phyloP scores from a whole-genome alignment of 2,797 vertebrate species.

The Otolemur crassicaudatus region DNA sequence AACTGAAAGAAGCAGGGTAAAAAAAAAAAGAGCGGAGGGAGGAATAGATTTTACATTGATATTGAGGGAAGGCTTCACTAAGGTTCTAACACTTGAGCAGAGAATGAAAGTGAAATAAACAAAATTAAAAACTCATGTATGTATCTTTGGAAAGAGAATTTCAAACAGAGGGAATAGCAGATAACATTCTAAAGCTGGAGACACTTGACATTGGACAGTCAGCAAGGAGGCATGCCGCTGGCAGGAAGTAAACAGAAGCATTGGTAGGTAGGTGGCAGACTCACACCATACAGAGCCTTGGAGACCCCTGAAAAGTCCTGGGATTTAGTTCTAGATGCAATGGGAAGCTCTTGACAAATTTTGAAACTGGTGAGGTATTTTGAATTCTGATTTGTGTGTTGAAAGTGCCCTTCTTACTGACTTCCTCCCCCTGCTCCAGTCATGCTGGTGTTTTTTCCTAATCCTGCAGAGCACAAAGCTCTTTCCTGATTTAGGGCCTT shows the following conservation, averaged over 20 bases:
- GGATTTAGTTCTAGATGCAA: neutral
- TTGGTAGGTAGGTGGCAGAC: neutral
- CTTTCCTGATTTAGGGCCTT: neutral
- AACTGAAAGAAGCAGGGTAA: neutral
- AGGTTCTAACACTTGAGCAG: neutral
- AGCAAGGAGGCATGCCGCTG: neutral
- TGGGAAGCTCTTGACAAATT: neutral
- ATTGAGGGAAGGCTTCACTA: neutral
- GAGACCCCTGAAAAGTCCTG: neutral
- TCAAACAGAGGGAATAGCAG: neutral
- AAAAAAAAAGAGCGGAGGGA: neutral
- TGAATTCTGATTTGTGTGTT: neutral
- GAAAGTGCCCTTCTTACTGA: neutral
- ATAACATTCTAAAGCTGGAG: neutral
- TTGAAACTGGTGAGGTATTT: neutral
- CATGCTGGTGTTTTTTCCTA: neutral
- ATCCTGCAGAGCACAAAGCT: neutral
- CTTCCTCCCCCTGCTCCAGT: neutral
- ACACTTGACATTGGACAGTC: neutral
- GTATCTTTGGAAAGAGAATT: neutral
- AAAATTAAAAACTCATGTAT: neutral
- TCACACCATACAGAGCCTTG: neutral
- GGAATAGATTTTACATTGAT: neutral
- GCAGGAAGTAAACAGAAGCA: neutral
- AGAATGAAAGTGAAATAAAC: slow-evolving; percentile 22